These are phyloP conservation scores for Anguilla pacifica DNA, from an alignment of 2,797 vertebrate genomes.

Conservation along the genomic window DNA sequence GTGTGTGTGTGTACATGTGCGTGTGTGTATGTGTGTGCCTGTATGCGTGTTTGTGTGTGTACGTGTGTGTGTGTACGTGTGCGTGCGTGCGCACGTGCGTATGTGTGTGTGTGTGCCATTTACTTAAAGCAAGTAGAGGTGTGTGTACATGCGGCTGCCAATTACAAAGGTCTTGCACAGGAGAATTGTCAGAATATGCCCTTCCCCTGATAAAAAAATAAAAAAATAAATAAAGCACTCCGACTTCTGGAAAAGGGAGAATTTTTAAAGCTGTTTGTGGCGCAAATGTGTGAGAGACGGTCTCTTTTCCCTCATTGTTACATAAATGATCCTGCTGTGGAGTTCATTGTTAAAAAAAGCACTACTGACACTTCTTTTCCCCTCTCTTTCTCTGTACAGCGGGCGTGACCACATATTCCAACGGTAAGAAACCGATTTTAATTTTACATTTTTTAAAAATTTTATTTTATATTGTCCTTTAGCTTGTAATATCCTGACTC, in stretches of 20 bases:
- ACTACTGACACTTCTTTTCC: conserved; percentile 68
- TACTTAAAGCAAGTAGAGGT: neutral
- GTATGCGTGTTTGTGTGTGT: neutral
- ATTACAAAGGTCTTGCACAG: no score
- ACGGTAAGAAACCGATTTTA: conserved; percentile 67
- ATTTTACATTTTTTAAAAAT: neutral
- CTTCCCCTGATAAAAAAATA: no score
- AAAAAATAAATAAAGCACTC: neutral
- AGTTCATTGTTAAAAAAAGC: conserved; percentile 64
- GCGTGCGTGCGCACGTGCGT: no score
- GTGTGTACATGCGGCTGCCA: neutral
- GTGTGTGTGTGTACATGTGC: neutral
- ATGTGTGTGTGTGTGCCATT: neutral
- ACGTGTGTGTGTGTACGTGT: neutral
- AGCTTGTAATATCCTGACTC: neutral
- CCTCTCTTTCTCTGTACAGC: conserved; percentile 18
- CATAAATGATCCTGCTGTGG: conserved; percentile 48
- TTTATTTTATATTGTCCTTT: neutral
- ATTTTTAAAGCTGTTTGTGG: conserved; percentile 59
- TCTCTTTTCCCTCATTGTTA: conserved; percentile 59
- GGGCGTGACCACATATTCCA: conserved; percentile 68
- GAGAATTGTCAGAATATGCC: no score
- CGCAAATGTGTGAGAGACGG: conserved; percentile 54
- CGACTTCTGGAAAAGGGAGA: conserved; percentile 59
- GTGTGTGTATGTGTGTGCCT: neutral